Evolutionary conservation across 2,797 vertebrate genomes (phyloP).

Genomic region (Clarias platycephalus): DNA sequence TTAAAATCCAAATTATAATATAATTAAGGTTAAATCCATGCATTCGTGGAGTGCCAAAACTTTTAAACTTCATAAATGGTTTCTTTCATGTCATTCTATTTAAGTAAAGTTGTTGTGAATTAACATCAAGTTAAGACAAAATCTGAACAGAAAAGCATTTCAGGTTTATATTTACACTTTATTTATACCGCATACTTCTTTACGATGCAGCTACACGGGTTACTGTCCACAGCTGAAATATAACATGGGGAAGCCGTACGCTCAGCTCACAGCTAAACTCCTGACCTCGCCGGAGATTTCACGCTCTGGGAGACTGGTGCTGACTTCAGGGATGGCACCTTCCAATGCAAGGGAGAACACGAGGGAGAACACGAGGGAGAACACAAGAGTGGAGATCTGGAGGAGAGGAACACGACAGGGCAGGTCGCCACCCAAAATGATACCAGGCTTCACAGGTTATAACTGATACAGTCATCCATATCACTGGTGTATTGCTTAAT

Average conservation of each 20-base stretch:
- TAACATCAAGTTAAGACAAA: not conserved
- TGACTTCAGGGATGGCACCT: slow-evolving; percentile 49
- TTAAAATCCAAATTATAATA: not conserved
- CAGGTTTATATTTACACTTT: not conserved
- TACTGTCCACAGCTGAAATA: slow-evolving; percentile 79
- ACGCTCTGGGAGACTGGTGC: slow-evolving; percentile 59
- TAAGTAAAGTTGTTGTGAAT: not conserved
- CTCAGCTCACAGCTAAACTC: slow-evolving; percentile 71
- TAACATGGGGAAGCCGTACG: slow-evolving; percentile 73
- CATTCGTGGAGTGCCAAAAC: not conserved
- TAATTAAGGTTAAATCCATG: not conserved
- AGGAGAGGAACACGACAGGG: slow-evolving; percentile 28
- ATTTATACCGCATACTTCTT: not conserved
- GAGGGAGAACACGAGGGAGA: not conserved
- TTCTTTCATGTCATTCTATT: not conserved
- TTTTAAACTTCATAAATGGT: not conserved
- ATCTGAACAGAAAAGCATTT: not conserved
- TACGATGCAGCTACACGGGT: slow-evolving; percentile 73
- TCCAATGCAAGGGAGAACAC: slow-evolving; percentile 12
- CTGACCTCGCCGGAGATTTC: slow-evolving; percentile 62
- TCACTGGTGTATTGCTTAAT: not conserved
- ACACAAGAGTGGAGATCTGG: slow-evolving; percentile 42
- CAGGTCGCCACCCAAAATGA: slow-evolving; percentile 57
- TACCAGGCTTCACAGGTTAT: slow-evolving; percentile 80
- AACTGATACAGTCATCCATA: not conserved